Conservation (phyloP, 1,140 invertebrate species). For the Scaptomyza hsui region DNA sequence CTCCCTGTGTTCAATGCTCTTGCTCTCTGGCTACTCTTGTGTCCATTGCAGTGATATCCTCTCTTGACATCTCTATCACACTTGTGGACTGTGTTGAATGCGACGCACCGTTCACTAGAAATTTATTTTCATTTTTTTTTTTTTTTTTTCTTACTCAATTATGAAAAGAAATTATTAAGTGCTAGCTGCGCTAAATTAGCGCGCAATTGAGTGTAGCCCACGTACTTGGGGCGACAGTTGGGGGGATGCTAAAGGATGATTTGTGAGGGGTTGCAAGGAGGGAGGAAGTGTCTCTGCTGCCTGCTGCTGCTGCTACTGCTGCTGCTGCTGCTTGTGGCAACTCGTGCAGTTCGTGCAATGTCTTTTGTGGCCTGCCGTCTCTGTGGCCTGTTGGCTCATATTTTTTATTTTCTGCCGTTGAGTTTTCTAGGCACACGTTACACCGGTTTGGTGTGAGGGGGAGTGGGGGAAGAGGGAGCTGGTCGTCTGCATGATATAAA, state of each 20-base stretch:
- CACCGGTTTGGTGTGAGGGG: not conserved
- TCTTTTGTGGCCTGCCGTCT: constrained; percentile 52
- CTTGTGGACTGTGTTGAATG: constrained; percentile 27
- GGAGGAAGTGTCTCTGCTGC: constrained; percentile 11
- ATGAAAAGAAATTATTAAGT: constrained; percentile 83
- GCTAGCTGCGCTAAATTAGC: constrained; percentile 80
- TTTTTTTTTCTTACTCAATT: constrained; percentile 64
- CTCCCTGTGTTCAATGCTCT: constrained; percentile 17
- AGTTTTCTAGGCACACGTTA: constrained; percentile 54
- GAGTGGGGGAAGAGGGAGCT: not conserved
- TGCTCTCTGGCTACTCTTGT: constrained; percentile 17
- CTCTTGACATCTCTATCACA: constrained; percentile 49
- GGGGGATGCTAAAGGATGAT: not conserved
- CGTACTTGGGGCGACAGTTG: constrained; percentile 5
- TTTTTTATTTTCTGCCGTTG: constrained; percentile 57
- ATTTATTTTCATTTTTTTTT: constrained; percentile 29
- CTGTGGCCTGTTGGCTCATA: constrained; percentile 69
- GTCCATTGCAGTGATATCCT: constrained; percentile 15
- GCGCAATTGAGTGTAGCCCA: constrained; percentile 75
- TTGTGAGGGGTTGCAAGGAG: not conserved
- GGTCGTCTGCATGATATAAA: constrained; percentile 68
- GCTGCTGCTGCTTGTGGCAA: constrained; percentile 13
- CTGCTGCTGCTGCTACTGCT: constrained; percentile 12
- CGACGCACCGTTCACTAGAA: constrained; percentile 17
- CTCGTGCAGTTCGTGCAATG: constrained; percentile 54